These are phyloP conservation scores for Micrasema minimum DNA, from an alignment of 1,140 invertebrate genomes.

Conservation along the genomic window DNA sequence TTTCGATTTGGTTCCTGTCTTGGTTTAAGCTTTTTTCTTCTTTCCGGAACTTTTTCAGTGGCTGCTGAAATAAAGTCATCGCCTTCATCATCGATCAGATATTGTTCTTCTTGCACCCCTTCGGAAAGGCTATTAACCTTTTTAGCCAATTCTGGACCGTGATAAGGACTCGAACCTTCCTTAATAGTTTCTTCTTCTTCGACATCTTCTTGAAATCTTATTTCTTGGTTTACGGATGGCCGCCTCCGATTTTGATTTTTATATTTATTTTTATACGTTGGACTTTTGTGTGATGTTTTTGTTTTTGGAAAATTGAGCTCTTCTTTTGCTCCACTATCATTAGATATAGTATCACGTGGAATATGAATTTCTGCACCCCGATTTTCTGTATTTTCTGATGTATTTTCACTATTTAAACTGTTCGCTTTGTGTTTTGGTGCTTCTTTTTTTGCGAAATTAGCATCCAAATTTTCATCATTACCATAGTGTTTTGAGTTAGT, in stretches of 20 bases:
- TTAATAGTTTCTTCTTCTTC: slow-evolving; percentile 63
- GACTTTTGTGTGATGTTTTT: too few species aligned
- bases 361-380: too few species aligned
- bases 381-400: neutral
- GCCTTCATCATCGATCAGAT: neutral
- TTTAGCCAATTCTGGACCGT: slow-evolving; percentile 22
- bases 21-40: slow-evolving; percentile 44
- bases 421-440: neutral
- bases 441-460: neutral
- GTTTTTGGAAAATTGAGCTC: too few species aligned
- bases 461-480: slow-evolving; percentile 10
- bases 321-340: too few species aligned
- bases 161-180: slow-evolving; percentile 53
- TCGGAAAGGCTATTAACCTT: slow-evolving; percentile 50
- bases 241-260: neutral
- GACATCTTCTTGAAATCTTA: slow-evolving; percentile 47
- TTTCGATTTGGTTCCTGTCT: slow-evolving; percentile 61
- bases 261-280: too few species aligned
- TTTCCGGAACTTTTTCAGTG: slow-evolving; percentile 45
- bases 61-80: slow-evolving; percentile 7
- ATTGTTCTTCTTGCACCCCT: neutral
- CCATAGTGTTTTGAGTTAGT: slow-evolving; percentile 52
- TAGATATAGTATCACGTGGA: too few species aligned
- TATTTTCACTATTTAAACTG: slow-evolving; percentile 10
- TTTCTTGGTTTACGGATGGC: slow-evolving; percentile 49